A percentile compares a stretch with the other conserved stretches of the same genome.
These are phyloP conservation scores for Delia radicum DNA, from an alignment of 1,140 invertebrate genomes.

Conservation along the genomic window DNA sequence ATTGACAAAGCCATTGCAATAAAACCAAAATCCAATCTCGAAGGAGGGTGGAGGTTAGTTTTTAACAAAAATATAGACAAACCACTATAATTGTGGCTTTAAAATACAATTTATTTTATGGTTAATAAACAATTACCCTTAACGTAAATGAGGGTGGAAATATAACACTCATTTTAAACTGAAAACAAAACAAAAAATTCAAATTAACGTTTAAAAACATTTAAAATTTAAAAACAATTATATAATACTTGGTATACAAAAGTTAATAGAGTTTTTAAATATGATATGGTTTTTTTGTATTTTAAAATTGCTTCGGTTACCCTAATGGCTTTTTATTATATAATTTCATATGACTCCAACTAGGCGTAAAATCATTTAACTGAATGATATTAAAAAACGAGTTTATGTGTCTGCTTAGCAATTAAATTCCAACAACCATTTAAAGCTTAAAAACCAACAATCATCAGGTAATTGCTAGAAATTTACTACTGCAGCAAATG, in stretches of 20 bases:
- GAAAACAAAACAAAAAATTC: background rate
- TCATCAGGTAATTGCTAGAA: conserved; percentile 17
- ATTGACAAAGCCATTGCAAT: too few relatives aligned
- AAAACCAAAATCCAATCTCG: too few relatives aligned
- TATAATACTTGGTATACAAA: background rate
- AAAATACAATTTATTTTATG: conserved; percentile 20
- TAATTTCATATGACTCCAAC: background rate
- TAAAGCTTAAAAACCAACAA: conserved; percentile 8
- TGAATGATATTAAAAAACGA: background rate
- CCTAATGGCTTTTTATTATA: background rate
- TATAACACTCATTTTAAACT: too few relatives aligned
- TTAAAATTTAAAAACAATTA: background rate
- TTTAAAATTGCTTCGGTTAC: too few relatives aligned
- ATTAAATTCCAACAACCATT: conserved; percentile 13
- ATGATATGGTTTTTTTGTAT: background rate
- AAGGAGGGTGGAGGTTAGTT: too few relatives aligned
- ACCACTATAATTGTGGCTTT: conserved; percentile 6
- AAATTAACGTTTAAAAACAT: background rate
- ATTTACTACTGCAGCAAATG: conserved; percentile 14
- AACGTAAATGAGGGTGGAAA: background rate
- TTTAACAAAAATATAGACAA: background rate
- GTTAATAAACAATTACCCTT: background rate
- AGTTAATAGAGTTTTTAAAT: background rate
- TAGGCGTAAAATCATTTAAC: background rate
- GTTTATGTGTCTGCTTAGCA: conserved; percentile 10